Base-by-base conservation (phyloP, 2,888 invertebrate genomes). In the Allophyes oxyacanthae region DNA sequence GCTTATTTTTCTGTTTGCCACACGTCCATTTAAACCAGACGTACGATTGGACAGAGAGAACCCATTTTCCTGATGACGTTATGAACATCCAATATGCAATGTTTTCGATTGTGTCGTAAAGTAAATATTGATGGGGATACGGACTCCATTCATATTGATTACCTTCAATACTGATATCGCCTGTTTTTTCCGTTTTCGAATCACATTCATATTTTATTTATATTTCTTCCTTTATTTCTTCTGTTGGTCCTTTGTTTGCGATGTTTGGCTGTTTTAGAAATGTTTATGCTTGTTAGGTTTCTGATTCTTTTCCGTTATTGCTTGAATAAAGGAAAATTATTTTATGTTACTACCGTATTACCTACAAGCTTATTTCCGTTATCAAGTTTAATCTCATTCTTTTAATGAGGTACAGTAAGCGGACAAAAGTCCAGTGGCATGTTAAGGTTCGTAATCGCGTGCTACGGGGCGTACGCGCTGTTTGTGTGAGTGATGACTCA, bases 101-200 rank as follows among this genome's bases (percentile, higher is more conserved):
- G 25, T 45, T 66, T 56, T 56, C 11, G 34, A 51, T 44, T 40
- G 46, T 45, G 37, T 51, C 41, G 36, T 49, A 53, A 44, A 44
- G 43, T 69, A 52, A 65, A 69, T 55, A 69, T 65, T 66, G 45
- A 69, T 66, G 62, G 55, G 52, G 34, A 7, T 20, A 3, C 36
- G 11, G 30, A 32, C 26, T 38, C 48, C 52, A 62, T 65, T 54
- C 33, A 14, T 14, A 42, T 61, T 71, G 58, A 63, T 71, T 60
- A 65, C 56, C 34, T 28, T 37, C 25, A 36, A 15, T 44, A 13
- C 6, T 28, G 48, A 30, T 48, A 32, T 6, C 33, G 41, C 6
- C 26, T 53, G 10, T 56, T 59, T 56, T 64, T 60, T 60, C 34
- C 54, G 45, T 32, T 54, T 46, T 37, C 36, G n/a, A 52, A 65